Conservation (phyloP, 2,888 invertebrate species). For the Sarcophaga rosellei region DNA sequence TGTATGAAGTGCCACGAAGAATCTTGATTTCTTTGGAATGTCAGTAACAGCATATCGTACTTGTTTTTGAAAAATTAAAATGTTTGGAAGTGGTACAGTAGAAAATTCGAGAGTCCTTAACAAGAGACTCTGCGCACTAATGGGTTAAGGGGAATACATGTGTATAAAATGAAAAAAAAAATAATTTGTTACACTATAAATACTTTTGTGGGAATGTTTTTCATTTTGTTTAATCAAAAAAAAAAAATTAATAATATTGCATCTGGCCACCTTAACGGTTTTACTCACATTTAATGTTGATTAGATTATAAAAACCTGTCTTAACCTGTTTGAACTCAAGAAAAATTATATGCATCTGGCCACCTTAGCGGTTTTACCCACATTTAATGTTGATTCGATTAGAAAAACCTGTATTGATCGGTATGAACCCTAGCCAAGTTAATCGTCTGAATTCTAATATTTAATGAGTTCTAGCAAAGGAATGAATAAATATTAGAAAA, state of each 20-base stretch:
- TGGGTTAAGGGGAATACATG: too few species aligned
- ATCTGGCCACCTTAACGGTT: slow-evolving; percentile 20
- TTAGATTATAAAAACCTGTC: slow-evolving; percentile 9
- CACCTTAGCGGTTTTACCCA: slow-evolving; percentile 27
- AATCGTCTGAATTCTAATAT: neutral
- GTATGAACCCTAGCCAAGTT: neutral
- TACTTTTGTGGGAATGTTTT: too few species aligned
- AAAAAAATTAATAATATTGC: too few species aligned
- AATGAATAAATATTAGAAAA: neutral
- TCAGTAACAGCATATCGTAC: too few species aligned
- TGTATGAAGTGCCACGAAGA: too few species aligned
- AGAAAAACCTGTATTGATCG: slow-evolving; percentile 16
- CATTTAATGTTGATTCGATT: neutral
- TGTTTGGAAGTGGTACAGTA: too few species aligned
- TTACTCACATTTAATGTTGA: slow-evolving; percentile 11
- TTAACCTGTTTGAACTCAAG: neutral
- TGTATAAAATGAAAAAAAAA: too few species aligned
- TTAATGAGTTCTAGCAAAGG: slow-evolving; percentile 1
- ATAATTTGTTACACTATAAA: too few species aligned
- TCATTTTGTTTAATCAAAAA: neutral
- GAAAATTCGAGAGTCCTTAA: too few species aligned
- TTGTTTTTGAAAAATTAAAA: too few species aligned
- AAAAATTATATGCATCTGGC: neutral
- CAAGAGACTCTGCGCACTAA: too few species aligned
- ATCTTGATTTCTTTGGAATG: too few species aligned